These are phyloP conservation scores for Eupithecia insigniata DNA, from an alignment of 2,888 invertebrate genomes.

Conservation along the genomic window DNA sequence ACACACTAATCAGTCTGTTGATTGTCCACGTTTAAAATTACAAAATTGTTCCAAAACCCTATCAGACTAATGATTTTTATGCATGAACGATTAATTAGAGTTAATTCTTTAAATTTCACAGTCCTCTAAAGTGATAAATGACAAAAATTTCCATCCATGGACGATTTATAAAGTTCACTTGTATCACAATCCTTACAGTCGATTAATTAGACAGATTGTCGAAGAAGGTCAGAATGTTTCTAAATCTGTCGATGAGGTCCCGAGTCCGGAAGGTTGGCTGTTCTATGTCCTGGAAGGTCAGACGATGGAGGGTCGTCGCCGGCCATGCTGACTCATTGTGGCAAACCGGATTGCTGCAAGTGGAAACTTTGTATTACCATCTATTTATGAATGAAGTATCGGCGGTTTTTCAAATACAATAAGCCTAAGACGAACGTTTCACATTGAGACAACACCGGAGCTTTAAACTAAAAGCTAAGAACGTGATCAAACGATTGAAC, in stretches of 20 bases:
- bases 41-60: conserved; percentile 7
- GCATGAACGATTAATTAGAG: not conserved
- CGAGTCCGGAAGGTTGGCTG: conserved; percentile 46
- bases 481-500: not conserved
- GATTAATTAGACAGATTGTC: conserved; percentile 34
- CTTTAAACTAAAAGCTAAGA: not conserved
- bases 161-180: not conserved
- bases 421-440: not conserved
- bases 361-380: conserved; percentile 1
- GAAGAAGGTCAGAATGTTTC: conserved; percentile 59
- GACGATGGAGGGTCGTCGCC: conserved; percentile 42
- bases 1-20: conserved; percentile 36
- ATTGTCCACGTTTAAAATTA: conserved; percentile 20
- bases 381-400: not conserved
- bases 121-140: not conserved
- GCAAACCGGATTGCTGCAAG: conserved; percentile 63
- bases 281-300: conserved; percentile 58
- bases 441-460: not conserved
- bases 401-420: not conserved
- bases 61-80: not conserved
- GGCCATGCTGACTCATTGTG: conserved; percentile 54
- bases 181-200: not conserved
- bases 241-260: conserved; percentile 49
- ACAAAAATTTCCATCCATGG: not conserved
- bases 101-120: not conserved